Evolutionary conservation across 2,113 vertebrate genomes (phyloP).

Genomic region (Callospermophilus lateralis): DNA sequence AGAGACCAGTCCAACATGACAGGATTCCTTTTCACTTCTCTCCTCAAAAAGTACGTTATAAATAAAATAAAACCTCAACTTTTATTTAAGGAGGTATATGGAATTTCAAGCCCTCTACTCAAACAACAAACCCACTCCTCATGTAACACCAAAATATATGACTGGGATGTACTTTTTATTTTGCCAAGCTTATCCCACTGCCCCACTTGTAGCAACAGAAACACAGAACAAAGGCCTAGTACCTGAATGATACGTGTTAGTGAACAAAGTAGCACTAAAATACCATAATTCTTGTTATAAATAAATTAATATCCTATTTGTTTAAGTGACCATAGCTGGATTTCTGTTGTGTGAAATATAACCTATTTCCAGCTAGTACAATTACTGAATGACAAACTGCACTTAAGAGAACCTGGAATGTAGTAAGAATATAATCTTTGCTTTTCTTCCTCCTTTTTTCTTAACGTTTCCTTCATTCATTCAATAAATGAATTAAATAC

Average conservation of each 20-base stretch:
- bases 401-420: neutral
- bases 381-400: neutral
- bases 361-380: neutral
- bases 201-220: neutral
- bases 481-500: neutral
- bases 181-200: neutral
- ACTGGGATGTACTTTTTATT: neutral
- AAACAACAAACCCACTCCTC: neutral
- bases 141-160: neutral
- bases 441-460: neutral
- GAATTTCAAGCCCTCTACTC: neutral
- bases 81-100: neutral
- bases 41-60: neutral
- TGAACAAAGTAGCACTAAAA: neutral
- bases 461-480: neutral
- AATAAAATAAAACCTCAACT: neutral
- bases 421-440: neutral
- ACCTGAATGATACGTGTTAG: neutral
- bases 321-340: neutral
- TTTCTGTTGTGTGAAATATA: neutral
- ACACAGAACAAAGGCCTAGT: neutral
- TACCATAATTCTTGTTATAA: neutral
- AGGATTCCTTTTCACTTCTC: neutral
- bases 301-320: neutral
- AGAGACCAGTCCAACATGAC: neutral